phyloP scores from a whole-genome alignment of 2,797 vertebrate species.

The Apogon hyalosoma region DNA sequence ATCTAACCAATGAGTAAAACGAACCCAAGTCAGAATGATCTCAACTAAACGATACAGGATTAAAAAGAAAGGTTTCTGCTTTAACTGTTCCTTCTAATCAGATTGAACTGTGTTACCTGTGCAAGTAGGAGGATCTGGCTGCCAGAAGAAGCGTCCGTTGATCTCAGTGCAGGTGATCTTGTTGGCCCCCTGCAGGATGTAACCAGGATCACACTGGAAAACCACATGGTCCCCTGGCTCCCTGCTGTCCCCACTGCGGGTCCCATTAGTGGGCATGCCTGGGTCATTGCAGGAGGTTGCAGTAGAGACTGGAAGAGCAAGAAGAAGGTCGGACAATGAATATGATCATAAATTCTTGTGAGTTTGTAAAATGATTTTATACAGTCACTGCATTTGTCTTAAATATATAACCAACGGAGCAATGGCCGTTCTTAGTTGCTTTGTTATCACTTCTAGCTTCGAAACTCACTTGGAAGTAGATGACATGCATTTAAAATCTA shows the following conservation, averaged over 20 bases:
- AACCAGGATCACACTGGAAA: conserved; percentile 97
- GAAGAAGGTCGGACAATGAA: conserved; percentile 5
- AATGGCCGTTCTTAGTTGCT: too few relatives aligned
- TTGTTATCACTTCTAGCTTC: too few relatives aligned
- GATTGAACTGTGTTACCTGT: conserved; percentile 58
- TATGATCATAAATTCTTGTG: not conserved
- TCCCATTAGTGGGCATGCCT: conserved; percentile 94
- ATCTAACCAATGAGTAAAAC: too few relatives aligned
- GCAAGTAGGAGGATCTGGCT: conserved; percentile 95
- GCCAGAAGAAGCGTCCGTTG: conserved; percentile 98
- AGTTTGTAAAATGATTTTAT: too few relatives aligned
- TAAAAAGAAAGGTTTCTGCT: too few relatives aligned
- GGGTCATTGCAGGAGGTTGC: conserved; percentile 98
- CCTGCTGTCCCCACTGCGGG: conserved; percentile 92
- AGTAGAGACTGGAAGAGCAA: conserved; percentile 88
- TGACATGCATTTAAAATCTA: not conserved
- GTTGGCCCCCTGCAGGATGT: conserved; percentile 90
- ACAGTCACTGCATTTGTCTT: too few relatives aligned
- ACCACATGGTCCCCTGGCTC: conserved; percentile 92
- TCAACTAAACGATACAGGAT: too few relatives aligned
- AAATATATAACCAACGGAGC: too few relatives aligned
- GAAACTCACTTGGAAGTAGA: not conserved
- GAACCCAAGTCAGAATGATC: too few relatives aligned
- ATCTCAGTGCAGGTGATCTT: conserved; percentile 96
- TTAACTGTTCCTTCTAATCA: not conserved